phyloP scores from a whole-genome alignment of 2,888 invertebrate genomes.

The Endotricha flammealis region DNA sequence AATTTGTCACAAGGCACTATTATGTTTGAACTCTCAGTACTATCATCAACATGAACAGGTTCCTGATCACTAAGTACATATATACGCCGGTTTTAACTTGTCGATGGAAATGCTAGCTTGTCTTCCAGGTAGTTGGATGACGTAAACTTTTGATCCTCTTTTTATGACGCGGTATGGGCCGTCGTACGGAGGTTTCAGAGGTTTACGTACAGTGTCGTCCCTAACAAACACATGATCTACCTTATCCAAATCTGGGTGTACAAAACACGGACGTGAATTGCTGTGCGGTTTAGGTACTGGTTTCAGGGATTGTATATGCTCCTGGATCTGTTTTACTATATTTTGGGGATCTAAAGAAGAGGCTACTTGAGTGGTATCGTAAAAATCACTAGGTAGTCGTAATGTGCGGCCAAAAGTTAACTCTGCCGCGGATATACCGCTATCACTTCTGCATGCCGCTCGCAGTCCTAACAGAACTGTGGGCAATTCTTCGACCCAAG shows the following conservation, averaged over 20 bases:
- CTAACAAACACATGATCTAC: conserved; percentile 8
- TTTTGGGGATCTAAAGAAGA: background rate
- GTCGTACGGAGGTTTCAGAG: conserved; percentile 10
- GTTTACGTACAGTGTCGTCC: conserved; percentile 7
- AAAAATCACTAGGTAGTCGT: conserved; percentile 26
- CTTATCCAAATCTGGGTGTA: conserved; percentile 5
- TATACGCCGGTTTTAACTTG: conserved; percentile 7
- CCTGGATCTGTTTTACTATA: background rate
- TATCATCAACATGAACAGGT: no score
- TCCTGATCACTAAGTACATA: background rate
- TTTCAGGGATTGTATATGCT: background rate
- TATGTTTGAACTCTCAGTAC: no score
- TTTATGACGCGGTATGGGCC: conserved; percentile 10
- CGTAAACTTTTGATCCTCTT: conserved; percentile 2
- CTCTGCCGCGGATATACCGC: conserved; percentile 22
- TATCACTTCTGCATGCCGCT: conserved; percentile 19
- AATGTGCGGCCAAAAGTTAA: conserved; percentile 23
- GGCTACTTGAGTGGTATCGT: background rate
- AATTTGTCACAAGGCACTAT: no score
- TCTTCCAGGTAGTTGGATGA: conserved; percentile 3
- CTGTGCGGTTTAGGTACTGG: no score
- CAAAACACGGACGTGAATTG: conserved; percentile 1
- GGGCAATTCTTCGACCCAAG: conserved; percentile 24
- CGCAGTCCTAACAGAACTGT: conserved; percentile 30
- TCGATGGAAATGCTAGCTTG: conserved; percentile 6